Evolutionary conservation across 1,140 invertebrate genomes (phyloP), one percentile per base, ranked within the genome.

Genomic region (Ridgeia piscesae): DNA sequence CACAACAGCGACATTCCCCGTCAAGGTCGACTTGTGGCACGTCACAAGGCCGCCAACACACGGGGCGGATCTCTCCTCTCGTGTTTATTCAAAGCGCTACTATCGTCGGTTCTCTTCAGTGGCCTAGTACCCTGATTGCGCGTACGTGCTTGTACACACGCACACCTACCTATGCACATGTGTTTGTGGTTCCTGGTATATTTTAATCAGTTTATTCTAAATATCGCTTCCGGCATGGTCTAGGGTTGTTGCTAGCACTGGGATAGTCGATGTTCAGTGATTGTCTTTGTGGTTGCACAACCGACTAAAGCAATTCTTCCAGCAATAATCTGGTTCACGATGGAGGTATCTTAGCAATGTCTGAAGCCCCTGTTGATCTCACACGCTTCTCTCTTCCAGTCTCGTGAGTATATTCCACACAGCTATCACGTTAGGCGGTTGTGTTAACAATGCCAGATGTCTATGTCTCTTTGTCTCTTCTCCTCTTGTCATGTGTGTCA

Each of bases 71-170:
- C 14, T 77, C 0, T 77, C 6, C 58, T 17, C 2, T 21, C 8
- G 58, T 77, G 58, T 77, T 77, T 77, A 77, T 77, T 77, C 58
- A 77, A 77, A 77, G 58, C 58, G 58, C 58, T 77, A 77, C 58
- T 77, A 31, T 77, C 58, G 58, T 77, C 58, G 27, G 58, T 77
- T 77, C 58, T 77, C 58, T 77, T 21, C 58, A 77, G 2, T 77
- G 58, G 58, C 0, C 58, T 77, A 77, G 2, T 27, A 21, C 58
- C 27, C 58, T 77, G 58, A 31, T 77, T 21, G 58, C 58, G 58
- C 27, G 58, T 77, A 31, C 27, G 58, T 77, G 58, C 58, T 9
- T 77, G 58, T 21, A 17, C 27, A 77, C 58, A 77, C 27, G 58
- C 58, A 77, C 58, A 31, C 58, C 11, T 77, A 77, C 58, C 0